These are phyloP conservation scores for Calliopum simillimum DNA, from an alignment of 2,888 invertebrate genomes.

Conservation along the genomic window DNA sequence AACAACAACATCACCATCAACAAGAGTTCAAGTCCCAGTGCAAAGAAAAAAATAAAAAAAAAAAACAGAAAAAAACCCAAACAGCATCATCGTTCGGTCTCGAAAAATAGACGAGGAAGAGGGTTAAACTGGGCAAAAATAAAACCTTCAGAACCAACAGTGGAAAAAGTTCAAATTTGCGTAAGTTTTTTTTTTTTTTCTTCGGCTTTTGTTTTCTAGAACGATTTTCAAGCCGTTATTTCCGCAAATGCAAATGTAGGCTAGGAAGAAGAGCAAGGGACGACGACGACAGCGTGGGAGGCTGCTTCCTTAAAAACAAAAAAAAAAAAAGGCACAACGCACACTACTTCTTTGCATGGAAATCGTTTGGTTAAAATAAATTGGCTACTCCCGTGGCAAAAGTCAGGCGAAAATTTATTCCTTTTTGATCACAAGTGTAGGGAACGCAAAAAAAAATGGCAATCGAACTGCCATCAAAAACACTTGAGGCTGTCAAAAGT, in stretches of 20 bases:
- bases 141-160: not conserved
- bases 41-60: not conserved
- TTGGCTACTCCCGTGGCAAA: not conserved
- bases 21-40: not conserved
- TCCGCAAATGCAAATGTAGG: slow-evolving; percentile 44
- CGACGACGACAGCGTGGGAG: too few species aligned
- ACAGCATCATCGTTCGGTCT: not conserved
- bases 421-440: not conserved
- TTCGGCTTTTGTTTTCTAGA: slow-evolving; percentile 29
- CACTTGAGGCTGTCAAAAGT: slow-evolving; percentile 24
- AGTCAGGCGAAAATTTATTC: slow-evolving; percentile 19
- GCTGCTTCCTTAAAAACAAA: too few species aligned
- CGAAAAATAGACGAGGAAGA: not conserved
- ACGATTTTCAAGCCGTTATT: slow-evolving; percentile 34
- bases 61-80: slow-evolving; percentile 6
- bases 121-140: not conserved
- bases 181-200: slow-evolving; percentile 7
- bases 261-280: not conserved
- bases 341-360: slow-evolving; percentile 13
- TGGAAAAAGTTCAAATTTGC: slow-evolving; percentile 23
- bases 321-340: not conserved
- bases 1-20: slow-evolving; percentile 42
- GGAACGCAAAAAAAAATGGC: not conserved
- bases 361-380: slow-evolving; percentile 15
- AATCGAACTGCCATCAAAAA: slow-evolving; percentile 34